Evolutionary conservation across 2,888 invertebrate species (phyloP).

Genomic region (Orthosia cruda): DNA sequence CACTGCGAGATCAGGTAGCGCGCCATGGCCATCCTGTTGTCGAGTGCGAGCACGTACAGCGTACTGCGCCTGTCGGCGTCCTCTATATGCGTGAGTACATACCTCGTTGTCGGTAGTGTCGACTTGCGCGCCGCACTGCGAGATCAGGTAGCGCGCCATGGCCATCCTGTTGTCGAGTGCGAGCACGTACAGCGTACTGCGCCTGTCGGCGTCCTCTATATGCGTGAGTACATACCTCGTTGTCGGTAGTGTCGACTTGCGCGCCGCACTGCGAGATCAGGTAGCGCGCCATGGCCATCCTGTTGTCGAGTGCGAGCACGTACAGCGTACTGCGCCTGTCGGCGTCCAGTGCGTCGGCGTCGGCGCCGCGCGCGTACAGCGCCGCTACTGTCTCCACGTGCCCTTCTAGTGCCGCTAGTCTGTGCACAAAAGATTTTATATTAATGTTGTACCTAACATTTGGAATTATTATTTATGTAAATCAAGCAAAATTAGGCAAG

Average conservation of each 20-base stretch:
- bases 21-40: slow-evolving; percentile 96
- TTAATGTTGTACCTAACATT: no score
- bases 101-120: slow-evolving; percentile 97
- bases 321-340: slow-evolving; percentile 98
- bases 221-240: slow-evolving; percentile 92
- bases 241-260: slow-evolving; percentile 96
- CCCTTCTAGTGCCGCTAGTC: slow-evolving; percentile 96
- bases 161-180: slow-evolving; percentile 97
- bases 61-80: slow-evolving; percentile 98
- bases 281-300: slow-evolving; percentile 96
- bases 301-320: slow-evolving; percentile 97
- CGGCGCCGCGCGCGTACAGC: slow-evolving; percentile 94
- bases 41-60: slow-evolving; percentile 97
- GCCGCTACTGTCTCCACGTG: slow-evolving; percentile 95
- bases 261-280: slow-evolving; percentile 95
- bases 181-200: slow-evolving; percentile 97
- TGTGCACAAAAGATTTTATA: slow-evolving; percentile 70
- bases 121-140: slow-evolving; percentile 95
- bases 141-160: slow-evolving; percentile 96
- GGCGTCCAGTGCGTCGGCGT: slow-evolving; percentile 97
- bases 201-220: slow-evolving; percentile 98
- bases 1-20: slow-evolving; percentile 95
- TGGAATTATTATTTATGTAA: no score
- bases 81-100: no score
- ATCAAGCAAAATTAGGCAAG: no score